Percentiles rank a stretch among this genome's conserved stretches.
Evolutionary conservation across 2,888 invertebrate species (phyloP).

Genomic region (Erebia epiphron): DNA sequence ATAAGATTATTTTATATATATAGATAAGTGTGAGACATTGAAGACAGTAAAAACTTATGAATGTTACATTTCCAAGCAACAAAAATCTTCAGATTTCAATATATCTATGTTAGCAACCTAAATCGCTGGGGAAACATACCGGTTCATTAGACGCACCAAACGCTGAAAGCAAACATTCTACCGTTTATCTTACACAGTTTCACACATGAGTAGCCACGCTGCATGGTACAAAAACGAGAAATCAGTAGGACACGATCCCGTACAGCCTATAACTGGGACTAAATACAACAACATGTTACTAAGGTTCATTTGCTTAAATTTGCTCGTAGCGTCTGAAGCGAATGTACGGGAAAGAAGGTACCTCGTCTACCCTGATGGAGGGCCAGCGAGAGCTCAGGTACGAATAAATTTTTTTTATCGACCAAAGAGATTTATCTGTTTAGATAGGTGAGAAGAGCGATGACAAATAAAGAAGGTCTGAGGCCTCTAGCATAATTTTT

Average conservation of each 20-base stretch:
- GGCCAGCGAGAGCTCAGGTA: constrained; percentile 84
- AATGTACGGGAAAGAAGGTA: constrained; percentile 73
- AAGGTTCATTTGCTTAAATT: constrained; percentile 65
- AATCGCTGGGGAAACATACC: constrained; percentile 79
- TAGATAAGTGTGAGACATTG: too few relatives aligned
- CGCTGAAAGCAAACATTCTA: constrained; percentile 69
- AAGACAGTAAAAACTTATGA: not conserved
- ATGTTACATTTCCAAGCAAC: not conserved
- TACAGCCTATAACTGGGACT: not conserved
- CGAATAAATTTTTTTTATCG: constrained; percentile 10
- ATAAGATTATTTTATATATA: too few relatives aligned
- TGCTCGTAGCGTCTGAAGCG: constrained; percentile 52
- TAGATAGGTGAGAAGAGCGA: constrained; percentile 27
- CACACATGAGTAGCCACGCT: constrained; percentile 58
- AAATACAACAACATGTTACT: constrained; percentile 49
- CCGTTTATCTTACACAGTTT: constrained; percentile 69
- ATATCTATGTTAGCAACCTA: constrained; percentile 52
- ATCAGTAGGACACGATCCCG: constrained; percentile 8
- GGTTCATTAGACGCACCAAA: constrained; percentile 75
- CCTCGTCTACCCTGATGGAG: constrained; percentile 83
- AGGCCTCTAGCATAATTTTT: too few relatives aligned
- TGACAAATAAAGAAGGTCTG: too few relatives aligned
- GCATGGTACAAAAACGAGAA: constrained; percentile 42
- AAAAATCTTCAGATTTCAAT: not conserved
- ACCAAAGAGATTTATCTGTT: constrained; percentile 16